These are phyloP conservation scores for Butorides virescens DNA, from an alignment of 2,113 vertebrate genomes.

Conservation along the genomic window DNA sequence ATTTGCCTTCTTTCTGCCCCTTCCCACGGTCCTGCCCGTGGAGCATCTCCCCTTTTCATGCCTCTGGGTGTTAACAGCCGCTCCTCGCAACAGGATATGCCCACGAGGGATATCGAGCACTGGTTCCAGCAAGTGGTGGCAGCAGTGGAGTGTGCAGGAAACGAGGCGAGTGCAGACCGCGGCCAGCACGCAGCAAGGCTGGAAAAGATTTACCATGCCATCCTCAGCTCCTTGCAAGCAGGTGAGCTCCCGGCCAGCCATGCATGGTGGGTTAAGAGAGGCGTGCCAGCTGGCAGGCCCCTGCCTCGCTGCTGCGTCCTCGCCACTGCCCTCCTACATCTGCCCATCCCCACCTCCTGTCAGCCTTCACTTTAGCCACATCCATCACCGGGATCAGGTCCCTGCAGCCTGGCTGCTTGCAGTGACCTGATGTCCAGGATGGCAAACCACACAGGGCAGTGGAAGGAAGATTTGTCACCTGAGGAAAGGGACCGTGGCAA, in stretches of 20 bases:
- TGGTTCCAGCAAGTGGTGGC: slow-evolving; percentile 86
- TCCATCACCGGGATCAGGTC: neutral
- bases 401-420: neutral
- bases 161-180: slow-evolving; percentile 33
- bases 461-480: neutral
- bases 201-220: slow-evolving; percentile 75
- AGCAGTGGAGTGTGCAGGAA: slow-evolving; percentile 70
- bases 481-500: neutral
- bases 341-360: neutral
- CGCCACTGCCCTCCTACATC: too few relatives aligned
- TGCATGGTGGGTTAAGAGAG: fast-evolving
- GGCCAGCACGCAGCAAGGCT: slow-evolving; percentile 67
- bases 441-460: neutral
- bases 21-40: fast-evolving
- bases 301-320: neutral
- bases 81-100: slow-evolving; percentile 68
- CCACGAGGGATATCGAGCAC: slow-evolving; percentile 65
- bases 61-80: neutral
- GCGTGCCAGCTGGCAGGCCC: neutral
- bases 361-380: neutral
- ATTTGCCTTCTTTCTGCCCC: neutral
- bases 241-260: slow-evolving; percentile 37
- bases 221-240: slow-evolving; percentile 64
- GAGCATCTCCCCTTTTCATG: neutral
- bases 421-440: neutral